phyloP scores from a whole-genome alignment of 2,888 invertebrate genomes.

The Invenusta paracnida region DNA sequence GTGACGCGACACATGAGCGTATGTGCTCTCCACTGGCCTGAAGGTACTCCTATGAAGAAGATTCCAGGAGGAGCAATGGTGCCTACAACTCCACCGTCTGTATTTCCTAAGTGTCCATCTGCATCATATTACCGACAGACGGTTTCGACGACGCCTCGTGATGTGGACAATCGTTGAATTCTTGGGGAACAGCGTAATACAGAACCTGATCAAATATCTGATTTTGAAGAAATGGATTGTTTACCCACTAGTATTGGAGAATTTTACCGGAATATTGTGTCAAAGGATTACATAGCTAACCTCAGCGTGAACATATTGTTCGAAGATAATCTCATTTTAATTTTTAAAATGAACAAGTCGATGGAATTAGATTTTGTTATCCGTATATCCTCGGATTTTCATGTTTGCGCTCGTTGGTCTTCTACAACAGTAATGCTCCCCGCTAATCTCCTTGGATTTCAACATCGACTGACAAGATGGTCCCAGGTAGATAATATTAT shows the following conservation, averaged over 20 bases:
- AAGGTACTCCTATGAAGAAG: constrained; percentile 23
- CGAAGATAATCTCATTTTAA: constrained; percentile 17
- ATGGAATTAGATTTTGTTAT: constrained; percentile 29
- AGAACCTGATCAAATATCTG: not conserved
- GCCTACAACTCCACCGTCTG: constrained; percentile 29
- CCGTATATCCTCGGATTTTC: constrained; percentile 21
- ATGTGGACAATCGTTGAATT: constrained; percentile 1
- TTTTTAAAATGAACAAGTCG: constrained; percentile 27
- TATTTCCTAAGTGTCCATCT: constrained; percentile 29
- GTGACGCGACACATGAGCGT: constrained; percentile 29
- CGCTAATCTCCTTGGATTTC: constrained; percentile 30
- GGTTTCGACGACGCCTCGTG: constrained; percentile 26
- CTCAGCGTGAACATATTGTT: constrained; percentile 7
- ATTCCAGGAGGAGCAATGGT: constrained; percentile 29
- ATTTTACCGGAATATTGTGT: not conserved
- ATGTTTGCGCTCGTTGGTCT: constrained; percentile 26
- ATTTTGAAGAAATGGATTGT: not conserved
- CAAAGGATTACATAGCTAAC: constrained; percentile 23
- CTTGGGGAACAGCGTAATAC: not conserved
- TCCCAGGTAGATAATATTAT: constrained; percentile 31
- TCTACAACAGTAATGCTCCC: constrained; percentile 28
- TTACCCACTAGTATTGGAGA: not conserved
- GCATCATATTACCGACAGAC: constrained; percentile 29
- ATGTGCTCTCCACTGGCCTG: constrained; percentile 30
- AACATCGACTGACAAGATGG: constrained; percentile 33